Evolutionary conservation across 1,140 invertebrate species (phyloP), one percentile per base, ranked within the genome.

Genomic region (Drosophila willistoni): DNA sequence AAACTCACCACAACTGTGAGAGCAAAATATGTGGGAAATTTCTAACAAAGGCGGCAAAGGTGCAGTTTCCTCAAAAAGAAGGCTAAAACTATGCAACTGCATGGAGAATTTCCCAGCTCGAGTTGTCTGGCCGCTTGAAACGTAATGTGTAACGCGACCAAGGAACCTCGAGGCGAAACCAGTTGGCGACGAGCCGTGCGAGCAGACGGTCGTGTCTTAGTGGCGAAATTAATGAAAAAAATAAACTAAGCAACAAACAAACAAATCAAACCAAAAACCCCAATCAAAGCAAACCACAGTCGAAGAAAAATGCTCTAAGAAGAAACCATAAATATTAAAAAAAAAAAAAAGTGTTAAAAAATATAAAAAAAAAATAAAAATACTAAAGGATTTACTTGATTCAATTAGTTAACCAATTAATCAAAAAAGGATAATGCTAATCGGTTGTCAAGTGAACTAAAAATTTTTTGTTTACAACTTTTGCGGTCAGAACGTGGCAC

Each of bases 181-280:
- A 91, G 90, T 91, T 91, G 81, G 83, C 83, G 90, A 76, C 83
- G 80, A 91, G 85, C 90, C 76, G 84, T 90, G 71, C 82, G 67
- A 87, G 86, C 82, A 87, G 86, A 87, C 90, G 90, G 90, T 91
- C 90, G 90, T 90, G 90, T 91, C 81, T 68, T 64, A 75, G 74
- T 89, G 70, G 76, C 68, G 70, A 73, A 54, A 29, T 25, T 57
- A 63, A 19, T 44, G n/a, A n/a, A n/a, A n/a, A n/a, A 39, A n/a
- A 9, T 2, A 10, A 34, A 51, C 47, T 60, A 22, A 56, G 3
- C 22, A 6, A 17, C 22, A 29, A 9, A 13, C 22, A 29, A 64
- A 22, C 14, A 61, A 63, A 65, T 14, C 41, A 55, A 68, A 22
- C 13, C 25, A 36, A 12, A 39, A 36, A 36, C 34, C 36, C 33